Conservation (phyloP, 2,797 vertebrate genomes). For the Dipus sagitta region DNA sequence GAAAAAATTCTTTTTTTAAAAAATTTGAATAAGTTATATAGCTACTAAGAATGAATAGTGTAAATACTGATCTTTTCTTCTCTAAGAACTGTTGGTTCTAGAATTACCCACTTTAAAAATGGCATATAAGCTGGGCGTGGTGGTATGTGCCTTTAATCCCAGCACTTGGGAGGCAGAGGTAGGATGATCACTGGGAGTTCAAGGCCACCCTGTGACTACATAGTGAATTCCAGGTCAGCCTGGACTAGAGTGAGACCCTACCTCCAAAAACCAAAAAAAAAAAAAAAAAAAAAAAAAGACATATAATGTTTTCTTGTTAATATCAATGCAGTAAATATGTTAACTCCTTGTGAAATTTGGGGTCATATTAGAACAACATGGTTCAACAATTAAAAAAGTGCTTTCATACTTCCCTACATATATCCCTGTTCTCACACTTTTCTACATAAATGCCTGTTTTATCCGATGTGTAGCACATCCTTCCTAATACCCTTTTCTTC, state of each 20-base stretch:
- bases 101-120: conserved; percentile 30
- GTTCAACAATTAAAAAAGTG: background rate
- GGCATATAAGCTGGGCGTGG: background rate
- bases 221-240: too few species aligned
- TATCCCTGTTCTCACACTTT: background rate
- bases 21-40: conserved; percentile 34
- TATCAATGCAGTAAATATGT: conserved; percentile 8
- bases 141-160: too few species aligned
- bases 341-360: background rate
- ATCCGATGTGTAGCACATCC: background rate
- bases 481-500: background rate
- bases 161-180: too few species aligned
- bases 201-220: too few species aligned
- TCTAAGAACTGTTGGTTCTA: background rate
- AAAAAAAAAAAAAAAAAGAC: too few species aligned
- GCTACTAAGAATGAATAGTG: background rate
- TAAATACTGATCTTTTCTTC: conserved; percentile 16
- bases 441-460: background rate
- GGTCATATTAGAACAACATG: background rate
- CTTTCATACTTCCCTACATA: background rate
- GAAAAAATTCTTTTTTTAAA: background rate
- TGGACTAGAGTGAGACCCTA: too few species aligned
- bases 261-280: too few species aligned
- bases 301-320: conserved; percentile 10
- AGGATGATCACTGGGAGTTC: too few species aligned